Base-by-base conservation (phyloP, 2,888 invertebrate genomes). In the Parochlus steinenii region DNA sequence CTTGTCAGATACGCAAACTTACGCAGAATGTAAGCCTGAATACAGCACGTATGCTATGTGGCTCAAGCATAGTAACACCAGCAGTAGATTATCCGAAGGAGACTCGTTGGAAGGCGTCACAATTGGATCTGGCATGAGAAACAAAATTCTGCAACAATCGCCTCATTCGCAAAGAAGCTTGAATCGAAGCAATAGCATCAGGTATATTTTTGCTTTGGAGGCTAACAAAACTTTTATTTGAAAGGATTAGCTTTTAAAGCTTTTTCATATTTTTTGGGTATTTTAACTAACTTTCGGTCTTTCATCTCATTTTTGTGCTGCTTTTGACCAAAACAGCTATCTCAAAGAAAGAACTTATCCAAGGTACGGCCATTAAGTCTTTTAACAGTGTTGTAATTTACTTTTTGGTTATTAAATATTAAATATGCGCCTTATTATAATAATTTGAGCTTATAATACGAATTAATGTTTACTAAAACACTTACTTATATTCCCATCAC, bases 281-380 rank as follows among this genome's bases (percentile, higher is more conserved):
- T 25, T 25, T 25, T 12, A 25, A 25, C 25, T 25, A 12, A 11
- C 25, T 25, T 25, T 25, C n/a, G 14, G 11, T 11, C 25, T 25
- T 12, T 25, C 11, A 31, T 23, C 10, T 8, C 22, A 20, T n/a
- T 22, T 8, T 7, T 8, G 8, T 22, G 8, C 8, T 22, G 22
- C 6, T 7, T 22, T 8, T 22, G 7, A 8, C 8, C 22, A 22
- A 22, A 22, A n/a, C 30, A 83, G 85, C 81, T 82, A 82, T 67
- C 81, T 83, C 62, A 76, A 79, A 74, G 83, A 83, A 71, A 73
- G 85, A 81, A 85, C 85, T 48, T 85, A 83, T 63, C 82, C 83
- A 72, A 85, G 85, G 83, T 81, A 80, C n/a, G n/a, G n/a, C n/a
- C n/a, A n/a, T n/a, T n/a, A n/a, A n/a, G n/a, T n/a, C n/a, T n/a